Percentiles rank a stretch among this genome's conserved stretches.
These are phyloP conservation scores for Drosophila ercepeae DNA, from an alignment of 1,140 invertebrate genomes.

Conservation along the genomic window DNA sequence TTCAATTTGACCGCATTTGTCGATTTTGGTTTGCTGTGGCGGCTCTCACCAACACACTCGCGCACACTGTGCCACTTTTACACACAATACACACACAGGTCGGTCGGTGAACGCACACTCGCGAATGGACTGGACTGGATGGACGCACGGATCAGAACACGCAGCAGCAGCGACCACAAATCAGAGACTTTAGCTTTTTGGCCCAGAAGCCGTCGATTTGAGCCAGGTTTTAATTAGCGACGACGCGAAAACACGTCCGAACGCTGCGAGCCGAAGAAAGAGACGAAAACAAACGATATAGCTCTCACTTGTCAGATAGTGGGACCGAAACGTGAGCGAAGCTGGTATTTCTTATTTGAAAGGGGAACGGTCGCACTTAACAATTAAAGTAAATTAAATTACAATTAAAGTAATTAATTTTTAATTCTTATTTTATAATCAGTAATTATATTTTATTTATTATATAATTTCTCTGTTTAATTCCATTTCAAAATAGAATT, in stretches of 20 bases:
- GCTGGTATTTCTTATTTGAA: background rate
- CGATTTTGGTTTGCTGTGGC: slow-evolving; percentile 65
- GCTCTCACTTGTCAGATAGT: background rate
- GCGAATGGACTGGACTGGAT: background rate
- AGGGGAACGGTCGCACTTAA: background rate
- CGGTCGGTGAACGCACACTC: slow-evolving; percentile 36
- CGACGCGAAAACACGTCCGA: slow-evolving; percentile 14
- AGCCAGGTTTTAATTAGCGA: slow-evolving; percentile 2
- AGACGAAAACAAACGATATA: background rate
- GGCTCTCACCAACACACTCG: slow-evolving; percentile 55
- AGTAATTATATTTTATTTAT: background rate
- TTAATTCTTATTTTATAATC: background rate
- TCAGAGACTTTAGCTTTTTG: slow-evolving; percentile 8
- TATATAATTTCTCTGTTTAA: background rate
- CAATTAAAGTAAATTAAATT: no score
- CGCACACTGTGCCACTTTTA: slow-evolving; percentile 43
- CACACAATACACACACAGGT: slow-evolving; percentile 40
- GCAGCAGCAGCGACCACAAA: slow-evolving; percentile 20
- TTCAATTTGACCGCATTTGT: slow-evolving; percentile 79
- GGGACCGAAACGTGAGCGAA: background rate
- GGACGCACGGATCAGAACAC: slow-evolving; percentile 45
- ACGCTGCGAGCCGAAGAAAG: slow-evolving; percentile 2
- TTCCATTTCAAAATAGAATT: background rate
- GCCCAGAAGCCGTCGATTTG: slow-evolving; percentile 3
- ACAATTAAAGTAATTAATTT: no score